Evolutionary conservation across 1,140 invertebrate genomes (phyloP), one percentile per base, ranked within the genome.

Genomic region (Nautilus pompilius): DNA sequence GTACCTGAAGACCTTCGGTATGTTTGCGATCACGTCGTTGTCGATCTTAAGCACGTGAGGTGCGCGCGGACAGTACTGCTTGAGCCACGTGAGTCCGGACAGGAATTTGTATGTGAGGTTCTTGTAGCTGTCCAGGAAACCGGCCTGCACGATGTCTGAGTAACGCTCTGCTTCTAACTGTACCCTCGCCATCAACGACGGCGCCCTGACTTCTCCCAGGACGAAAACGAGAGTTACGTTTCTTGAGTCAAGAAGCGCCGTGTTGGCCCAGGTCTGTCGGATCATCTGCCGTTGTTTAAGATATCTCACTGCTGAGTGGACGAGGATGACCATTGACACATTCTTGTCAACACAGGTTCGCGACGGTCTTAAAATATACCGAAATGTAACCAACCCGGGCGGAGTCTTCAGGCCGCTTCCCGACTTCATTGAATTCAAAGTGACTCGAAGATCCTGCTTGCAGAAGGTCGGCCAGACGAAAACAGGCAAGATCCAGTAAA

Each of bases 21-120:
- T 62, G 24, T 73, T 71, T 0, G 75, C 72, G 24, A 72, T 59
- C 5, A 68, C 56, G 41, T 73, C 71, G 32, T 73, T 68, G 33
- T 73, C 66, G 2, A 73, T 59, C 58, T 66, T 67, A 15, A 70
- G 53, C n/a, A 59, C 54, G 26, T 61, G 64, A 13, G 53, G 36
- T 6, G 66, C 62, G 15, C 49, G 45, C 2, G 41, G 15, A 33
- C 71, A 73, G 58, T 62, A 58, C 4, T 41, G 30, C 5, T 55
- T 49, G 1, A 62, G 51, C 71, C 71, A 72, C 53, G 65, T 66
- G 29, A 67, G 62, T 5, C 59, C 69, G 63, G 67, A 70, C 22
- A 73, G 62, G 5, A 60, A 57, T 58, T 73, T 73, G 4, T 62
- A 41, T 8, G 64, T 68, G 15, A 68, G 57, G 41, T 70, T 70